Evolutionary conservation across 2,888 invertebrate species (phyloP).

Genomic region (Anticlea derivata): DNA sequence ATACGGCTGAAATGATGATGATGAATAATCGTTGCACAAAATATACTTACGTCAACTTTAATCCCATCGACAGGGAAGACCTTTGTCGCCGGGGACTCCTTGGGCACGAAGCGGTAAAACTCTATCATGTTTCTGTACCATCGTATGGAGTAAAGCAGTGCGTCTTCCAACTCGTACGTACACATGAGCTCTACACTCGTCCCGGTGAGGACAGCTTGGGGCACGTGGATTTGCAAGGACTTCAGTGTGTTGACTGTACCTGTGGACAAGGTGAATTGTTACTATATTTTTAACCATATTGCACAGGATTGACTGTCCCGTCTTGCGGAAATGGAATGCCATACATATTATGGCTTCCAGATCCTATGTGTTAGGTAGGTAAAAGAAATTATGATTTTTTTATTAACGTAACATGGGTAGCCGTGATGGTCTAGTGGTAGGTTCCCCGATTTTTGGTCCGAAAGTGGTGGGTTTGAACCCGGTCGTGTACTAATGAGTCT

Average conservation of each 20-base stretch:
- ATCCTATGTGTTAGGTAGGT: no score
- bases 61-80: constrained; percentile 88
- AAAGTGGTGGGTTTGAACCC: no score
- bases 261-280: constrained; percentile 45
- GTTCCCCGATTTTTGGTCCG: no score
- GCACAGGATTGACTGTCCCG: no score
- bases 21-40: not conserved
- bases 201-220: constrained; percentile 80
- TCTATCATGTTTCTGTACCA: constrained; percentile 90
- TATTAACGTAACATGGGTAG: no score
- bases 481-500: no score
- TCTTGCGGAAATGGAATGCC: no score
- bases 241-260: constrained; percentile 73
- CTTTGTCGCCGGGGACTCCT: constrained; percentile 88
- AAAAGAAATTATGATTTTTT: no score
- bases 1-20: no score
- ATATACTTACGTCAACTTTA: constrained; percentile 88
- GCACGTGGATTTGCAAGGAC: constrained; percentile 79
- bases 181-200: constrained; percentile 79
- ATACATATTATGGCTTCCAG: no score
- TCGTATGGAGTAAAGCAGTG: constrained; percentile 89
- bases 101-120: constrained; percentile 90
- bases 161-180: constrained; percentile 84
- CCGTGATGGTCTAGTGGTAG: no score
- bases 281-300: no score